Base-by-base conservation (phyloP, 2,797 vertebrate genomes). In the Semaprochilodus insignis region DNA sequence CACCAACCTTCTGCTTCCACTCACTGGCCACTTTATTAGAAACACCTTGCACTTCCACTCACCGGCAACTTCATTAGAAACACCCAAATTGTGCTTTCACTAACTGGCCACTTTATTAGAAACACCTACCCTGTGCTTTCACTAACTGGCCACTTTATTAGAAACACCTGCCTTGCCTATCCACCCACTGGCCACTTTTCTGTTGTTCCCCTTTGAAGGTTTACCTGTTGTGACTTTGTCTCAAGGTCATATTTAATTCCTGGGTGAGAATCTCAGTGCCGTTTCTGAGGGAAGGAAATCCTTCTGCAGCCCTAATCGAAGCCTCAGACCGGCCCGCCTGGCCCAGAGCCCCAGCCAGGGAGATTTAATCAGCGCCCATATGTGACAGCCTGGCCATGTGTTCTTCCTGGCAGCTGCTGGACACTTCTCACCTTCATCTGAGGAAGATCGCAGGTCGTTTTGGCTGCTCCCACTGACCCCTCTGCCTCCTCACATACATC, bases 391-490 rank as follows among this genome's bases (percentile, higher is more conserved):
- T 44, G 66, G 19, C 36, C 44, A 23, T n/a, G 13, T 70, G 36
- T 23, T 70, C 36, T 11, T 70, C 67, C 40, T 70, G 67, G 67
- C 67, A 70, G 36, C 67, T 70, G 69, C 69, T 71, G 69, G 19
- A 25, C 23, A 52, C 23, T 17, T 71, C 48, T 71, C 48, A 71
- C 44, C 69, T 71, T 17, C 69, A 51, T 71, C 44, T 25, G 44
- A 52, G 69, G 69, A 27, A 71, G 44, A 71, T 70, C n/a, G 2
- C 48, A 51, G 44, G 25, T 40, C 1, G 67, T 44, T n/a, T 70
- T 70, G 67, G 67, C 67, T 70, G 67, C 21, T 40, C 36, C 67
- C 36, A 48, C 67, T 23, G 67, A 70, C 21, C 67, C 67, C 65
- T 44, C 36, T 17, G 8, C 19, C 36, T 48, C 63, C 19, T 40